These are phyloP conservation scores for Embiotoca jacksoni DNA, from an alignment of 2,113 vertebrate genomes.

Conservation along the genomic window DNA sequence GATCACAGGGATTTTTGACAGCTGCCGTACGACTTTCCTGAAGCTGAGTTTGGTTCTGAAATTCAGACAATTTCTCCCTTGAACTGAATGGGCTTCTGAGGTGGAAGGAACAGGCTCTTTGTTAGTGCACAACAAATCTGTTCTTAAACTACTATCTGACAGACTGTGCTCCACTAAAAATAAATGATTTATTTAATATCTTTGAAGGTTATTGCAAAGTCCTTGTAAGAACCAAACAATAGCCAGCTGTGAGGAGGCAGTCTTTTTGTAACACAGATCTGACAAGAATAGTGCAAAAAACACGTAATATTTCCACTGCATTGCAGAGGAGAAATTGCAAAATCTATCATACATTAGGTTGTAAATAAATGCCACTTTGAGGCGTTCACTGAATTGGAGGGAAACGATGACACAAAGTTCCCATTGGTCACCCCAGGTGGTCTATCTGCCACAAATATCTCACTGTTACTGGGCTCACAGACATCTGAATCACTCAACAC, in stretches of 20 bases:
- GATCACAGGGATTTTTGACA: slow-evolving; percentile 28
- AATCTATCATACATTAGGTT: slow-evolving; percentile 42
- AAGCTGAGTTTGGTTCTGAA: slow-evolving; percentile 11
- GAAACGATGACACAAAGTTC: slow-evolving; percentile 37
- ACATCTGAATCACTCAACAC: background rate
- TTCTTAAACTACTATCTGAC: background rate
- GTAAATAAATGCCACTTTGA: slow-evolving; percentile 46
- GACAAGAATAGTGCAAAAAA: slow-evolving; percentile 39
- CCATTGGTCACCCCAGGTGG: slow-evolving; percentile 27
- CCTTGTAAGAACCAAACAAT: background rate
- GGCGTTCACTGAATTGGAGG: slow-evolving; percentile 16
- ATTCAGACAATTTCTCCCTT: too few species aligned
- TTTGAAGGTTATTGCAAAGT: slow-evolving; percentile 8
- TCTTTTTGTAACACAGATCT: slow-evolving; percentile 11
- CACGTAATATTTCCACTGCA: slow-evolving; percentile 48
- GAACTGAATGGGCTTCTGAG: background rate
- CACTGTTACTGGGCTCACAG: background rate
- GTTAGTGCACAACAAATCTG: background rate
- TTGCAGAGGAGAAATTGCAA: slow-evolving; percentile 37
- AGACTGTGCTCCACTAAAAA: slow-evolving; percentile 13
- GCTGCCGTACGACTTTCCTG: background rate
- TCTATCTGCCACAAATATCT: slow-evolving; percentile 30
- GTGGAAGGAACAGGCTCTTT: background rate
- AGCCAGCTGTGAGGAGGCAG: slow-evolving; percentile 2
- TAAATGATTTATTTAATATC: slow-evolving; percentile 25